A percentile compares a stretch with the other conserved stretches of the same genome.
These are phyloP conservation scores for Xiphydria camelus DNA, from an alignment of 2,888 invertebrate genomes.

Conservation along the genomic window DNA sequence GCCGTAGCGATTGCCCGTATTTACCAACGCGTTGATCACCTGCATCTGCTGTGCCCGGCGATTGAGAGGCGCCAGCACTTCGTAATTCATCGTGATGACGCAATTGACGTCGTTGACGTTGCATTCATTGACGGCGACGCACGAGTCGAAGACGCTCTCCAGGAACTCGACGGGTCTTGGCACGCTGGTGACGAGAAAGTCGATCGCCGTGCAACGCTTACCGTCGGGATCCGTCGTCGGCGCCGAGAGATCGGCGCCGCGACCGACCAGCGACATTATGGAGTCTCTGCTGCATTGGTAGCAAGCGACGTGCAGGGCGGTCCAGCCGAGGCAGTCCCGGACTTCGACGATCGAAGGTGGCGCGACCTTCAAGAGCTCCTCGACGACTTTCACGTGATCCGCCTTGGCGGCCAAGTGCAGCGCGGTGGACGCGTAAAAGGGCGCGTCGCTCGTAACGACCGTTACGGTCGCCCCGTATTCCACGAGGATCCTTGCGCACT, in stretches of 20 bases:
- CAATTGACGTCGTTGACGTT: slow-evolving; percentile 58
- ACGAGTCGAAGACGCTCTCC: slow-evolving; percentile 61
- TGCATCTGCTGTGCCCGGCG: slow-evolving; percentile 61
- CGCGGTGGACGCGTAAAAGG: slow-evolving; percentile 58
- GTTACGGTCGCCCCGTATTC: slow-evolving; percentile 59
- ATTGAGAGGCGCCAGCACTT: slow-evolving; percentile 20
- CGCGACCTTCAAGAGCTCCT: slow-evolving; percentile 55
- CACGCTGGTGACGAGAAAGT: slow-evolving; percentile 61
- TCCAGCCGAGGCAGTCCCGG: slow-evolving; percentile 43
- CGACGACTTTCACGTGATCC: slow-evolving; percentile 57
- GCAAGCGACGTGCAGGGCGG: slow-evolving; percentile 60
- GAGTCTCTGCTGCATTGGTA: slow-evolving; percentile 65
- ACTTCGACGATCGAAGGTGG: slow-evolving; percentile 44
- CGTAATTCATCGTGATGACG: slow-evolving; percentile 61
- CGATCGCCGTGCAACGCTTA: slow-evolving; percentile 56
- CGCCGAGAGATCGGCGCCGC: slow-evolving; percentile 59
- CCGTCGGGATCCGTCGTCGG: slow-evolving; percentile 47
- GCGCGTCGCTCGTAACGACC: slow-evolving; percentile 57
- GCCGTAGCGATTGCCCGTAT: slow-evolving; percentile 61
- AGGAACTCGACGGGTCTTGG: slow-evolving; percentile 62
- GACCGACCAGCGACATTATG: slow-evolving; percentile 57
- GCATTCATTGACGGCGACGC: slow-evolving; percentile 59
- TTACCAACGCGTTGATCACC: slow-evolving; percentile 62
- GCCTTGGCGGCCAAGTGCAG: slow-evolving; percentile 60
- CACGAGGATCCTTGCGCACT: slow-evolving; percentile 59